Conservation (phyloP, 1,140 invertebrate species). For the Cotesia typhae region DNA sequence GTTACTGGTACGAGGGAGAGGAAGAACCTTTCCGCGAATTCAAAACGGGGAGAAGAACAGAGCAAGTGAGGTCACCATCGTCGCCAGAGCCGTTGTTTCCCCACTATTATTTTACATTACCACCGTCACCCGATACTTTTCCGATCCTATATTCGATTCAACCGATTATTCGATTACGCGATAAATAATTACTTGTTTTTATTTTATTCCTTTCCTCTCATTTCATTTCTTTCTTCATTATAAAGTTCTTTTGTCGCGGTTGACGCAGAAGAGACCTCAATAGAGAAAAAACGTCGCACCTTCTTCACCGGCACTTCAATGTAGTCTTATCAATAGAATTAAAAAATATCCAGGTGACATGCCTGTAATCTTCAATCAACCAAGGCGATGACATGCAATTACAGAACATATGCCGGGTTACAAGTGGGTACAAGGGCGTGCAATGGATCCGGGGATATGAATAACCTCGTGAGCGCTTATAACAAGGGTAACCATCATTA, state of each 20-base stretch:
- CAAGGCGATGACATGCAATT: conserved; percentile 41
- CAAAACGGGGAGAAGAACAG: conserved; percentile 39
- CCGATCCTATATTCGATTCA: conserved; percentile 30
- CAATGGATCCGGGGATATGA: neutral
- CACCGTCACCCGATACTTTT: conserved; percentile 32
- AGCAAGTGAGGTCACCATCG: conserved; percentile 34
- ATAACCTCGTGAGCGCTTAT: neutral
- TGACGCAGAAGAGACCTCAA: no score
- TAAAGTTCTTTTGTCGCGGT: neutral
- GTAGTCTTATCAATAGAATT: conserved; percentile 3
- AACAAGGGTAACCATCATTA: neutral
- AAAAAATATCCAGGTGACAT: conserved; percentile 36
- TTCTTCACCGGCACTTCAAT: neutral
- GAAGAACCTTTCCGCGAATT: conserved; percentile 40
- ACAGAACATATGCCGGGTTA: conserved; percentile 38
- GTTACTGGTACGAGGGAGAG: neutral
- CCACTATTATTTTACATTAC: conserved; percentile 31
- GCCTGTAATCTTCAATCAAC: conserved; percentile 51
- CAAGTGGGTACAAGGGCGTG: conserved; percentile 16
- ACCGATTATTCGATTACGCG: conserved; percentile 23
- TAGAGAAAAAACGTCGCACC: neutral
- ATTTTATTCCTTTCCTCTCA: neutral
- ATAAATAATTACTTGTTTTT: neutral
- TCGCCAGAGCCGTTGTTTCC: conserved; percentile 27
- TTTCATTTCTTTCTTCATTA: neutral